Evolutionary conservation across 2,888 invertebrate species (phyloP), one percentile per base, ranked within the genome.

Genomic region (Carcina quercana): DNA sequence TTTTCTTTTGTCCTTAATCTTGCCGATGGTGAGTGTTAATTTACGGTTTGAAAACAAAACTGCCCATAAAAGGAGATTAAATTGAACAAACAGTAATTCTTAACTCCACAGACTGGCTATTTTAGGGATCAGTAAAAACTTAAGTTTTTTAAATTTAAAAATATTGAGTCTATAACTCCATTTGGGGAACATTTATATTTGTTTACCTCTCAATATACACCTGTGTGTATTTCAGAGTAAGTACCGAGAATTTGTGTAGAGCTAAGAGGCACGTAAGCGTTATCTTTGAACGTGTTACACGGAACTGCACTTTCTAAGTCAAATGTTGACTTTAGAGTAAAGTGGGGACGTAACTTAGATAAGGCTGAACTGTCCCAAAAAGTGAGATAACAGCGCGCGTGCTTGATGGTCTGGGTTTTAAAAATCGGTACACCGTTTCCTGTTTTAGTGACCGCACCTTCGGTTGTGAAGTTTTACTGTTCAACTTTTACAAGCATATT

Each of bases 261-360:
- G 58, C 53, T 34, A 71, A 69, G 63, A 70, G 53, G 53, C 65
- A 58, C 62, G 68, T 61, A 58, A 53, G 61, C 50, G 53, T 74
- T 76, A 79, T 79, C 74, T 74, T 43, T 59, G 55, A 50, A 69
- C 74, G 66, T 61, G 65, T 67, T 75, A 82, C 83, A 82, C 70
- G 78, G 66, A 76, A 79, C 74, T 71, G 73, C 80, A 83, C 83
- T 83, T 82, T 83, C 82, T 80, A 80, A 71, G 57, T 70, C 67
- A 80, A 82, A 83, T 80, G 68, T 83, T 83, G 73, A 63, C 54
- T 64, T 61, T 69, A 49, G 63, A 68, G 72, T 71, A 73, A n/a
- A 76, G 71, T 69, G 71, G 69, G 66, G 65, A 65, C 58, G 58
- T 55, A 66, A 63, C 57, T 66, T 64, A 82, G 82, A 82, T 82